Percentiles rank a stretch among this genome's conserved stretches.
phyloP scores from a whole-genome alignment of 2,888 invertebrate species.

The Cantharis rufa region DNA sequence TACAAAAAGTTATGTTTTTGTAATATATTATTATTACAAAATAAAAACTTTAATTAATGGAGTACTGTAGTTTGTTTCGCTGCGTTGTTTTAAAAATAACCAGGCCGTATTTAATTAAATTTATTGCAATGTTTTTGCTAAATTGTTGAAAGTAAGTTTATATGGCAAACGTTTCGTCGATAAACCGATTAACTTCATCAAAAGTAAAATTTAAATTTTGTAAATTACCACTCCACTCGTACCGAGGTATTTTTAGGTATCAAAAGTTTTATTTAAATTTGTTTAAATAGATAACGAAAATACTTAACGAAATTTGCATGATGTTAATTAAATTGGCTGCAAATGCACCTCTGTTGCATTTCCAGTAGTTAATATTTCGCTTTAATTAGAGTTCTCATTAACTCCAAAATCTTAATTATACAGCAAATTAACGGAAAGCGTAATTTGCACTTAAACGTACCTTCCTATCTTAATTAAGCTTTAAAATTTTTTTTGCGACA shows the following conservation, averaged over 20 bases:
- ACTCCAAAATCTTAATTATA: slow-evolving; percentile 37
- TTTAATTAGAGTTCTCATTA: slow-evolving; percentile 38
- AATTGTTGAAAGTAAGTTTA: background rate
- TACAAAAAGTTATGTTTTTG: background rate
- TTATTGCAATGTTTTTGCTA: background rate
- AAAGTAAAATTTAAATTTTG: background rate
- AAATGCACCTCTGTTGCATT: slow-evolving; percentile 25
- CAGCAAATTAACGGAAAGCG: slow-evolving; percentile 36
- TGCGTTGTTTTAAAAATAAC: background rate
- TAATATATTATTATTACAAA: background rate
- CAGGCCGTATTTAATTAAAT: background rate
- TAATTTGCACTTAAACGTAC: slow-evolving; percentile 33
- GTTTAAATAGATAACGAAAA: background rate
- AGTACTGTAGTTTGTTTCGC: background rate
- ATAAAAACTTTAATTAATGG: background rate
- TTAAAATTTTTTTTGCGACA: background rate
- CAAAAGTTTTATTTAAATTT: background rate
- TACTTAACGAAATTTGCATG: slow-evolving; percentile 2
- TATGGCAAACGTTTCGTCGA: background rate
- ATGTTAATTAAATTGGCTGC: slow-evolving; percentile 24
- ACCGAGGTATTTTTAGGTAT: too few species aligned
- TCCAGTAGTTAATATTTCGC: slow-evolving; percentile 10
- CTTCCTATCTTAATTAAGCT: slow-evolving; percentile 32
- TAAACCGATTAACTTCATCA: background rate
- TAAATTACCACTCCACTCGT: background rate